Base-by-base conservation (phyloP, 92 coral and sea anemone genomes). In the Palythoa caribaeorum region DNA sequence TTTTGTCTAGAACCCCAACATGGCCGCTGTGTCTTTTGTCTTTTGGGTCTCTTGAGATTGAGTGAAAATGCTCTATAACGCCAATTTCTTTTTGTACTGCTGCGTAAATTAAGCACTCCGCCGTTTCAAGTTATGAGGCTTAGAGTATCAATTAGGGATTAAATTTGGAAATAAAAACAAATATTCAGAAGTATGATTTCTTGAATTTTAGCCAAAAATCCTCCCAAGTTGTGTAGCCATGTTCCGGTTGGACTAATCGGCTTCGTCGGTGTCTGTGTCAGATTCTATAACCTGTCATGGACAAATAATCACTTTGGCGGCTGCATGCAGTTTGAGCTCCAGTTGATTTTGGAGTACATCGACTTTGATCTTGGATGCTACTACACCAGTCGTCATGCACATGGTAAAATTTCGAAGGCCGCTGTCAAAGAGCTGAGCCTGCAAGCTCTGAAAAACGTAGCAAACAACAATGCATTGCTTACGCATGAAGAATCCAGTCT, bases 231-330 rank as follows among this genome's bases (percentile, higher is more conserved):
- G n/a, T 81, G 86, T 66, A 74, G 65, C 86, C 76, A 70, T 14
- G 86, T 81, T 44, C 86, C 86, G 1, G 86, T 81, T 11, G 86
- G 86, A 44, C 20, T 81, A 0, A 76, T 81, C 40, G 86, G 86
- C 2, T 81, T 1, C 1, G 86, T 66, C 2, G 86, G 86, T 9
- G 86, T 36, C 6, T 81, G 86, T 35, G 86, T 81, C 20, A 81
- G 66, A 76, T 81, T 81, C 6, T 81, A 74, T 7, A 81, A 81
- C n/a, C 86, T 81, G 20, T 40, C 86, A 14, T 81, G 86, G 86
- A 44, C 86, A 10, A 47, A 81, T 7, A 76, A 81, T 19, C 66
- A 81, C 11, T 81, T 81, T 40, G 86, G 86, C 40, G 86, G 86
- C 12, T 81, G 86, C 13, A 81, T 81, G 35, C 12, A 7, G 76